These are phyloP conservation scores for Microcebus jonahi DNA, from an alignment of 2,113 vertebrate genomes.

Conservation along the genomic window DNA sequence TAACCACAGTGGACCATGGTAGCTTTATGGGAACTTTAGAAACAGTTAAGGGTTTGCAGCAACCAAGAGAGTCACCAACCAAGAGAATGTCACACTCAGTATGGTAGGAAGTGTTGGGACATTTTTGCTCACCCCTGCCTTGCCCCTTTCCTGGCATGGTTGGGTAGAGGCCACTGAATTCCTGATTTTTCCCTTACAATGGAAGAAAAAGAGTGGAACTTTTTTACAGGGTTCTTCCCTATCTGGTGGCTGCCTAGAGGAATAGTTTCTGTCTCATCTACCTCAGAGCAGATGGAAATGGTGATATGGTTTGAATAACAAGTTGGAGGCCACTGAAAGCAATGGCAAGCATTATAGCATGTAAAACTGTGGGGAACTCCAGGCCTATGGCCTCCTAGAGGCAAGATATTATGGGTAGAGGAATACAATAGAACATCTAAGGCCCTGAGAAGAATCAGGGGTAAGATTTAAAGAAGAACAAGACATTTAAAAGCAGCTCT, in stretches of 20 bases:
- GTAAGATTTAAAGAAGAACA: neutral
- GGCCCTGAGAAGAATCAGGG: neutral
- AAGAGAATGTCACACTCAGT: neutral
- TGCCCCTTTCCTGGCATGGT: neutral
- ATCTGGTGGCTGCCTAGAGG: neutral
- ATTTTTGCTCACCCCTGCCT: neutral
- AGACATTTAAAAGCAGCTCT: neutral
- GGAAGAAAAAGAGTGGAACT: neutral
- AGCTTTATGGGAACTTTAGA: neutral
- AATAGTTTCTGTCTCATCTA: neutral
- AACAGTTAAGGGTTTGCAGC: neutral
- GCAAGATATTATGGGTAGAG: neutral
- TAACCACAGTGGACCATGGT: neutral
- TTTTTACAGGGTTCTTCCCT: neutral
- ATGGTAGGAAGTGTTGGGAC: neutral
- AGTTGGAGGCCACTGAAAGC: neutral
- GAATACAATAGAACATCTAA: neutral
- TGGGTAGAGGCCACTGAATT: neutral
- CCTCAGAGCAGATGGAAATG: neutral
- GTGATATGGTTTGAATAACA: neutral
- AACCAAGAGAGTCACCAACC: neutral
- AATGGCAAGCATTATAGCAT: neutral
- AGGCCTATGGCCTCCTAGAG: neutral
- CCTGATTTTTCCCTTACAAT: neutral
- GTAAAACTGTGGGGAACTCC: neutral